Conservation (phyloP, 2,113 vertebrate species). For the Megaceryle maxima region DNA sequence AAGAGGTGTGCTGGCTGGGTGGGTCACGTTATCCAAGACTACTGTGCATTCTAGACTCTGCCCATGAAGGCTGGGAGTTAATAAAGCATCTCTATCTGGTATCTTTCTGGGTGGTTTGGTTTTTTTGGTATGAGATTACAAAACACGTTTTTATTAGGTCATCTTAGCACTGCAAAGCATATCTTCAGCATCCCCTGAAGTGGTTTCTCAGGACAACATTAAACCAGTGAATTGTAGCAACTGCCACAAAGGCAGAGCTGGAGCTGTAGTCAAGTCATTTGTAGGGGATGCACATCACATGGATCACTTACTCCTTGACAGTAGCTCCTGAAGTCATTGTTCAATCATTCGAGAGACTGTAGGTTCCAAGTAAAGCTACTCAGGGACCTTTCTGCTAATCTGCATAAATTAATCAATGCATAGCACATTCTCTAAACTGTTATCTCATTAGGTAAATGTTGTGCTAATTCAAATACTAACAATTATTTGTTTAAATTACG, state of each 20-base stretch:
- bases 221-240: slow-evolving; percentile 56
- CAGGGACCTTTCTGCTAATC: slow-evolving; percentile 6
- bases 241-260: slow-evolving; percentile 47
- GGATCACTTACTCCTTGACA: slow-evolving; percentile 43
- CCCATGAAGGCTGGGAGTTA: slow-evolving; percentile 1
- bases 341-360: not conserved
- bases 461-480: not conserved
- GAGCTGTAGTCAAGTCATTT: not conserved
- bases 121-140: slow-evolving; percentile 7
- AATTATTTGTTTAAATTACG: not conserved
- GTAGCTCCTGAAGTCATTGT: slow-evolving; percentile 2
- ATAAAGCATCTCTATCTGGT: slow-evolving; percentile 13
- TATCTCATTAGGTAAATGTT: not conserved
- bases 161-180: slow-evolving; percentile 19
- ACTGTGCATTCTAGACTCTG: not conserved
- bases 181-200: slow-evolving; percentile 4
- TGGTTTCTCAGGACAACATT: slow-evolving; percentile 37
- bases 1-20: not conserved
- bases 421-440: not conserved
- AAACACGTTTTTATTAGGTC: slow-evolving; percentile 51
- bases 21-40: not conserved
- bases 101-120: not conserved
- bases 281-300: slow-evolving; percentile 50
- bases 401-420: not conserved
- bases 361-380: not conserved